Evolutionary conservation across 2,797 vertebrate species (phyloP).

Genomic region (Prunella strophiata): DNA sequence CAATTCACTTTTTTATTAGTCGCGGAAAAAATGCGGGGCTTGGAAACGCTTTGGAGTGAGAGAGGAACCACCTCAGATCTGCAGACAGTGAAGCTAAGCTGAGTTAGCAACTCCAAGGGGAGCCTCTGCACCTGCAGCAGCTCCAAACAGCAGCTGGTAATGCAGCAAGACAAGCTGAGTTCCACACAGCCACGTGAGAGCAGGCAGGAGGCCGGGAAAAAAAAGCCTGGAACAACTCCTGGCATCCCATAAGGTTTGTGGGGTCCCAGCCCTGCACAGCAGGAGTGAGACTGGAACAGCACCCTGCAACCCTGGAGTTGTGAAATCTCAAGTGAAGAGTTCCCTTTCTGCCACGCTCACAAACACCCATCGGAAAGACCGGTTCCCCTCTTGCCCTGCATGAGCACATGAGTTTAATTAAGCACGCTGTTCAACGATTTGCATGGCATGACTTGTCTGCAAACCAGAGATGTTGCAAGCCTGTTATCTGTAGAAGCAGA

Average conservation of each 20-base stretch:
- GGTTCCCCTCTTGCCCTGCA: neutral
- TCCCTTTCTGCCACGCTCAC: neutral
- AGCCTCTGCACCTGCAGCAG: neutral
- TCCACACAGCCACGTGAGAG: accelerated
- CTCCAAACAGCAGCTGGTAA: neutral
- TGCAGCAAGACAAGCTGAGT: neutral
- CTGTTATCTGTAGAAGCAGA: neutral
- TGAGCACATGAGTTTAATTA: neutral
- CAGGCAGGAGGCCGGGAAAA: neutral
- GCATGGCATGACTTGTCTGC: neutral
- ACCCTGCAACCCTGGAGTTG: neutral
- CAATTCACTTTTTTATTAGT: neutral
- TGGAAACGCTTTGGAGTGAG: neutral
- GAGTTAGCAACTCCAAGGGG: neutral
- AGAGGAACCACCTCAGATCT: neutral
- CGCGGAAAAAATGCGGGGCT: accelerated
- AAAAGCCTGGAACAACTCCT: accelerated
- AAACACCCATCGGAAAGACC: neutral
- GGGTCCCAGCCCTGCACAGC: neutral
- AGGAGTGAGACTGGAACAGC: neutral
- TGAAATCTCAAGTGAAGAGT: neutral
- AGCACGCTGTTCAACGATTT: neutral
- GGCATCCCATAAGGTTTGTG: neutral
- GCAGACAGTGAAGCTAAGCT: neutral
- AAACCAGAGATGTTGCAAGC: neutral